Conservation (phyloP, 2,797 vertebrate species). For the Crocidura indochinensis region DNA sequence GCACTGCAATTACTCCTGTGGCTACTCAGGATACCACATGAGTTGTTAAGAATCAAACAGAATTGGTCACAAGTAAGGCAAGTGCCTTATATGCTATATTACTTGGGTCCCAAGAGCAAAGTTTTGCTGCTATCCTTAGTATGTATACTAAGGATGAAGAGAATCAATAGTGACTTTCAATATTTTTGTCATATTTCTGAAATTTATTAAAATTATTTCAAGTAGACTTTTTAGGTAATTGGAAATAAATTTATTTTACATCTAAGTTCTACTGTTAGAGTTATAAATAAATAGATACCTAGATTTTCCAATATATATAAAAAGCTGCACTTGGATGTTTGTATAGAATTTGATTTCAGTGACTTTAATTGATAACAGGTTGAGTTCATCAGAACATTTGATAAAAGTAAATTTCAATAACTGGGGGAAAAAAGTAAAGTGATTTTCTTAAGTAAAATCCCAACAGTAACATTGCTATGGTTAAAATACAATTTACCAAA, state of each 20-base stretch:
- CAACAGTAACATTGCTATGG: constrained; percentile 17
- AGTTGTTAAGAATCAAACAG: no score
- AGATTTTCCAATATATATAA: constrained; percentile 18
- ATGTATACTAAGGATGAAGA: neutral
- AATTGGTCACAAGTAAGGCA: no score
- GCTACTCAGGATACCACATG: no score
- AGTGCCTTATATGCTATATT: neutral
- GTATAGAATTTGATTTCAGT: neutral
- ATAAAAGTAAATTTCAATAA: constrained; percentile 45
- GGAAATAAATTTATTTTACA: constrained; percentile 39
- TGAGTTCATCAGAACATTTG: neutral
- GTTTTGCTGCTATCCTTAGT: constrained; percentile 1
- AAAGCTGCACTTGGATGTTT: neutral
- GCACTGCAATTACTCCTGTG: no score
- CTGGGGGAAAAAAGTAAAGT: constrained; percentile 4
- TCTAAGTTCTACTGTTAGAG: neutral
- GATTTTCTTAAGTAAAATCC: constrained; percentile 51
- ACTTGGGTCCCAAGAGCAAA: neutral
- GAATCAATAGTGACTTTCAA: neutral
- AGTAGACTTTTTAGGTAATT: neutral
- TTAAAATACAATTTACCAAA: constrained; percentile 46
- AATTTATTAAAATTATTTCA: constrained; percentile 30
- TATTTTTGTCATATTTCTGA: neutral
- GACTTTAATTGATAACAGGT: constrained; percentile 33
- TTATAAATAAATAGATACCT: neutral